These are phyloP conservation scores for Drosophila austrosaltans DNA, from an alignment of 2,888 invertebrate species.

Conservation along the genomic window DNA sequence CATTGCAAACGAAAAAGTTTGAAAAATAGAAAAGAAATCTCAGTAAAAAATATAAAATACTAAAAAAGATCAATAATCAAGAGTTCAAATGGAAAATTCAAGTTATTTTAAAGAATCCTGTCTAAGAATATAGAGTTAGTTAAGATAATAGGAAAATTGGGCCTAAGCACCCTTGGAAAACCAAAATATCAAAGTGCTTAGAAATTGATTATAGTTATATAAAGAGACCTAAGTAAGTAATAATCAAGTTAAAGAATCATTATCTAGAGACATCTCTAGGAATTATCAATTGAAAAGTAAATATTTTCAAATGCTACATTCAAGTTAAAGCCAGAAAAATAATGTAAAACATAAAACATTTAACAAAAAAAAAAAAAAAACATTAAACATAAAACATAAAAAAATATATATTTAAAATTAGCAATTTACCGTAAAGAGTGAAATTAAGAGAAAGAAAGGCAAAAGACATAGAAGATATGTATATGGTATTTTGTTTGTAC, in stretches of 20 bases:
- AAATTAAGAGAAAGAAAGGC: constrained; percentile 30
- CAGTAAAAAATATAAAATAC: not conserved
- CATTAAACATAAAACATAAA: constrained; percentile 46
- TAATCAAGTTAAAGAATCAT: not conserved
- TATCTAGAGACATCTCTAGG: constrained; percentile 22
- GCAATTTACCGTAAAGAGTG: constrained; percentile 44
- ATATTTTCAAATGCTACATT: constrained; percentile 9
- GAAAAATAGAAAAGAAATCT: not conserved
- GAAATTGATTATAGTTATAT: constrained; percentile 16
- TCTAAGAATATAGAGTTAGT: not conserved
- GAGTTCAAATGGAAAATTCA: not conserved
- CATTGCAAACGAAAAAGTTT: constrained; percentile 35
- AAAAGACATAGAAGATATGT: constrained; percentile 40
- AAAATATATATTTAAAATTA: constrained; percentile 22
- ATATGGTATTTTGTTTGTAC: constrained; percentile 30
- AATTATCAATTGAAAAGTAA: constrained; percentile 16
- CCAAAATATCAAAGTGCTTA: constrained; percentile 18
- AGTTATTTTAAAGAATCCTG: not conserved
- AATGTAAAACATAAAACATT: constrained; percentile 43
- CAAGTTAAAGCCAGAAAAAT: constrained; percentile 27
- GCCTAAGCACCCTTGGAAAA: constrained; percentile 12
- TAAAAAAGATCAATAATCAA: constrained; percentile 3
- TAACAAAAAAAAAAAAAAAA: constrained; percentile 46
- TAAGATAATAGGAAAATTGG: constrained; percentile 16
- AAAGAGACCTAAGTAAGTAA: constrained; percentile 2